Percentiles rank a stretch among this genome's conserved stretches.
These are phyloP conservation scores for Amphibalanus amphitrite DNA, from an alignment of 1,140 invertebrate species.

Conservation along the genomic window DNA sequence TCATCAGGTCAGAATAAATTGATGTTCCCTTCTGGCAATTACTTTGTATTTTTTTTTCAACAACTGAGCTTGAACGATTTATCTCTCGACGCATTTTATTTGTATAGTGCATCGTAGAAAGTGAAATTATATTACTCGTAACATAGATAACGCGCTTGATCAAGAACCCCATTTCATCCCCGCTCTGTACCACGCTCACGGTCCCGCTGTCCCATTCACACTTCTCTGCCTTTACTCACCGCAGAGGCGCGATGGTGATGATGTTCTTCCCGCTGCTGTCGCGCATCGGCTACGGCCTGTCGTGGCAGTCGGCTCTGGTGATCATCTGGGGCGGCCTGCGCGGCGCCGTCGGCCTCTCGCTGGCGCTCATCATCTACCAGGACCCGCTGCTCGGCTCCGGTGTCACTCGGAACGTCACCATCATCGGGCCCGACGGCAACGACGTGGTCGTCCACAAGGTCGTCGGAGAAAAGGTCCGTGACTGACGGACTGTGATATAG, in stretches of 20 bases:
- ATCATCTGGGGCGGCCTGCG: conserved; percentile 32
- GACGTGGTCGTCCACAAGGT: background rate
- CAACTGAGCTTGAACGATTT: too few species aligned
- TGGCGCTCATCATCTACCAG: conserved; percentile 28
- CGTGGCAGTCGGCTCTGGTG: conserved; percentile 27
- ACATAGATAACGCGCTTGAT: too few species aligned
- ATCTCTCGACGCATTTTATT: too few species aligned
- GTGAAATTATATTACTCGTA: too few species aligned
- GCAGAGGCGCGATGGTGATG: conserved; percentile 24
- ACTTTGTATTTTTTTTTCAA: too few species aligned
- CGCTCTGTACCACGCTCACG: too few species aligned
- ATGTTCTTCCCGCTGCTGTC: conserved; percentile 28
- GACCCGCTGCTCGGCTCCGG: conserved; percentile 19
- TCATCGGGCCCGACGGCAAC: background rate
- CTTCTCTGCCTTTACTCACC: background rate
- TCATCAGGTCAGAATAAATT: conserved; percentile 21
- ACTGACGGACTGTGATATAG: too few species aligned
- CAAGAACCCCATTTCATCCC: too few species aligned
- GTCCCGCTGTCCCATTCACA: background rate
- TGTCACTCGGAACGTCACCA: background rate
- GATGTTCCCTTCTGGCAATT: too few species aligned
- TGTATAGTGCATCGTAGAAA: too few species aligned
- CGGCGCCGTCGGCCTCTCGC: conserved; percentile 29
- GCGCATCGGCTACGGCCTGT: conserved; percentile 28
- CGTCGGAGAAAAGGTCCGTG: background rate